Conservation (phyloP, 2,113 vertebrate genomes). For the Madoqua kirkii region DNA sequence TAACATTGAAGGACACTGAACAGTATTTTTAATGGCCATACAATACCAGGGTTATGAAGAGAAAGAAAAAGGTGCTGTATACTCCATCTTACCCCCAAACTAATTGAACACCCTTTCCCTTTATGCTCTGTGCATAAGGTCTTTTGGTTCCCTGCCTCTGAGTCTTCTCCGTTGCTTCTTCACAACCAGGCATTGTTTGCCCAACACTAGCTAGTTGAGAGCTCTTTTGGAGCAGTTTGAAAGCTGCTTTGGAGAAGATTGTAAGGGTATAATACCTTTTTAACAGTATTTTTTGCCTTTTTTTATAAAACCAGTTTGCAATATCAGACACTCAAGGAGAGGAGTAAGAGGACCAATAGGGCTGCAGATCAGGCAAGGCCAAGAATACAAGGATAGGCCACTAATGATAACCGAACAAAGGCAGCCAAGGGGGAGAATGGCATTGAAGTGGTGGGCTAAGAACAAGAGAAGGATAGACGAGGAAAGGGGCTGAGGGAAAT, state of each 20-base stretch:
- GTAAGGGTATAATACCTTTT: not conserved
- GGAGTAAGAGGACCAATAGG: not conserved
- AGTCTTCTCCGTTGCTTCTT: constrained; percentile 15
- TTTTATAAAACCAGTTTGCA: not conserved
- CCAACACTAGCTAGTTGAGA: constrained; percentile 2
- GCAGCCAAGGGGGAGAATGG: not conserved
- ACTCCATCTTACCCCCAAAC: constrained; percentile 68
- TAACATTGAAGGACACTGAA: constrained; percentile 53
- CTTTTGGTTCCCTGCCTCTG: constrained; percentile 47
- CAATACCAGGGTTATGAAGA: constrained; percentile 53
- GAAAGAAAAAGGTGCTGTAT: constrained; percentile 52
- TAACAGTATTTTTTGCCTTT: not conserved
- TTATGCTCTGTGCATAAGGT: constrained; percentile 52
- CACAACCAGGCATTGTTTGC: not conserved
- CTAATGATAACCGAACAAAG: not conserved
- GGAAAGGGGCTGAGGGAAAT: not conserved
- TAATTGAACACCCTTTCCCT: constrained; percentile 57
- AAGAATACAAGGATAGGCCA: not conserved
- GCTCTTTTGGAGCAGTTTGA: constrained; percentile 18
- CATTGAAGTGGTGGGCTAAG: not conserved
- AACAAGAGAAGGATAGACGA: not conserved
- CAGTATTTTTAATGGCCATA: constrained; percentile 42
- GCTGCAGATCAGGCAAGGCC: not conserved
- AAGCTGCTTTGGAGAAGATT: constrained; percentile 42
- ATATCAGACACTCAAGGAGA: not conserved